Percentiles rank a stretch among this genome's conserved stretches.
phyloP scores from a whole-genome alignment of 2,888 invertebrate species.

The Glaucopsyche alexis region DNA sequence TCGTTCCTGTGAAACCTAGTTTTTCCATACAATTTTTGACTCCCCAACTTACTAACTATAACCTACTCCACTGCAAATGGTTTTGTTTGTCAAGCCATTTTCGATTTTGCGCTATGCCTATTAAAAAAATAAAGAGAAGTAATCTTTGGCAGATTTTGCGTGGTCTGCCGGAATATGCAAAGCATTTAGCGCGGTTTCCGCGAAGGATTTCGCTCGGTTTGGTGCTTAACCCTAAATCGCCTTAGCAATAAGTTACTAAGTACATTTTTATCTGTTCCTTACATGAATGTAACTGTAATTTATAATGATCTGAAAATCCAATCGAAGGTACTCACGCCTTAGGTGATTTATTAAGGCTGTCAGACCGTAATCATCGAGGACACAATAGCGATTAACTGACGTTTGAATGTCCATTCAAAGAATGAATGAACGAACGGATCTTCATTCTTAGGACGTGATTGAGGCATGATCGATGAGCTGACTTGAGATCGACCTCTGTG shows the following conservation, averaged over 20 bases:
- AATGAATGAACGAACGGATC: slow-evolving; percentile 18
- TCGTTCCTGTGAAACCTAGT: no score
- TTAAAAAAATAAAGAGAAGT: neutral
- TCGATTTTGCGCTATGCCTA: no score
- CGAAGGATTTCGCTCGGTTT: neutral
- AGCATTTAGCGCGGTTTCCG: neutral
- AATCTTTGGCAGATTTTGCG: neutral
- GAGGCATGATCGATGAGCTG: slow-evolving; percentile 8
- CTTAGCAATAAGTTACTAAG: no score
- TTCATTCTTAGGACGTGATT: slow-evolving; percentile 17
- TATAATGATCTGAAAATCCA: neutral
- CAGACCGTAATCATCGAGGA: slow-evolving; percentile 18
- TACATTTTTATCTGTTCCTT: no score
- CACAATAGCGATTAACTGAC: slow-evolving; percentile 23
- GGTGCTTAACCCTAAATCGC: neutral
- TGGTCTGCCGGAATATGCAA: neutral
- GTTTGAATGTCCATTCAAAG: slow-evolving; percentile 23
- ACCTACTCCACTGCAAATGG: no score
- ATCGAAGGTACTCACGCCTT: neutral
- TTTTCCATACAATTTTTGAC: no score
- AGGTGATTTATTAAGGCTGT: slow-evolving; percentile 21
- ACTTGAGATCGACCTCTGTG: neutral
- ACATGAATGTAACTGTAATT: no score
- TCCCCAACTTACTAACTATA: no score
- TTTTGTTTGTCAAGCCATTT: no score